A percentile compares a stretch with the other conserved stretches of the same genome.
Conservation (phyloP, 2,113 vertebrate genomes). For the Scomber japonicus region DNA sequence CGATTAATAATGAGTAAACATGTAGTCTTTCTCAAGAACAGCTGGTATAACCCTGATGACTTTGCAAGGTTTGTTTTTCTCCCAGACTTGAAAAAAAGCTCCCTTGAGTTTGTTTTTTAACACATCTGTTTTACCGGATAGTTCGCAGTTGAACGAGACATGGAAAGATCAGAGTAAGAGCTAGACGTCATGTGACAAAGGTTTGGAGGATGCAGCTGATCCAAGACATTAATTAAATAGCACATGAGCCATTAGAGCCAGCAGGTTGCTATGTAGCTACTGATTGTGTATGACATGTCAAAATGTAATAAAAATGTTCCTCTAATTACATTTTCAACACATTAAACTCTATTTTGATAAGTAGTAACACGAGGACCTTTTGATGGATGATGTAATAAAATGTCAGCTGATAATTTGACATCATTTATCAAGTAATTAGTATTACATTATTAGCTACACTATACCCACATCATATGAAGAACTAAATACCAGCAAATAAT, state of each 20-base stretch:
- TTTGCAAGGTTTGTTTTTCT: too few relatives aligned
- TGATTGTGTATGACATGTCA: background rate
- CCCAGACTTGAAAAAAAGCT: too few relatives aligned
- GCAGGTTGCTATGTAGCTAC: background rate
- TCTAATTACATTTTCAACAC: background rate
- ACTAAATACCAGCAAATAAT: background rate
- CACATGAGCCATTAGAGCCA: background rate
- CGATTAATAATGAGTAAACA: too few relatives aligned
- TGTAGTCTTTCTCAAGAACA: too few relatives aligned
- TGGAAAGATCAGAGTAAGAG: background rate
- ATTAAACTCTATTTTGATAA: too few relatives aligned
- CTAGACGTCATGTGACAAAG: slow-evolving; percentile 3
- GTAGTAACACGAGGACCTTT: background rate
- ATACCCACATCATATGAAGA: background rate
- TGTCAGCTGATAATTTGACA: background rate
- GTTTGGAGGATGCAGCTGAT: slow-evolving; percentile 17
- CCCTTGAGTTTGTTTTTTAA: background rate
- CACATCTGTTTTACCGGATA: background rate
- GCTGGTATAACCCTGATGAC: too few relatives aligned
- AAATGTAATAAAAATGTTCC: background rate
- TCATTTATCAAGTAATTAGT: background rate
- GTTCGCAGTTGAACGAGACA: background rate
- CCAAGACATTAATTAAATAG: background rate
- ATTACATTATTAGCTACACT: background rate
- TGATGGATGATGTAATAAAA: slow-evolving; percentile 1